These are phyloP conservation scores for Sphinx pinastri DNA, from an alignment of 2,888 invertebrate species.

Conservation along the genomic window DNA sequence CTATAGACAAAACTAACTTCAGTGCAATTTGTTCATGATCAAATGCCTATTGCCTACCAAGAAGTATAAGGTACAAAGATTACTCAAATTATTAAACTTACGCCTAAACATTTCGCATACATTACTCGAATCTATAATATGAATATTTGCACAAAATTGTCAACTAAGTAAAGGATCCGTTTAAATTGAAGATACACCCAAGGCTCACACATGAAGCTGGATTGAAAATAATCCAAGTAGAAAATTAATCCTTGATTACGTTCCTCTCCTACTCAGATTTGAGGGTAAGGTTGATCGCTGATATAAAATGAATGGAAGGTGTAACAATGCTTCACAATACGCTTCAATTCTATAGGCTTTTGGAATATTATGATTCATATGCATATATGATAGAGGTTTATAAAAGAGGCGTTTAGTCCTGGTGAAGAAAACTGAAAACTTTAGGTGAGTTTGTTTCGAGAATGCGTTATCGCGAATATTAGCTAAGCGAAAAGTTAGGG, in stretches of 20 bases:
- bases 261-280: slow-evolving; percentile 63
- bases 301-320: slow-evolving; percentile 45
- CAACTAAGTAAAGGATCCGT: slow-evolving; percentile 59
- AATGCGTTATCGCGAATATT: no score
- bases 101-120: background rate
- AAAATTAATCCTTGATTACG: slow-evolving; percentile 84
- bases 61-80: no score
- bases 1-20: no score
- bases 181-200: slow-evolving; percentile 73
- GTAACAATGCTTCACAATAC: slow-evolving; percentile 5
- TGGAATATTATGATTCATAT: background rate
- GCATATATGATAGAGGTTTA: background rate
- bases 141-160: slow-evolving; percentile 55
- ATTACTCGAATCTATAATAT: slow-evolving; percentile 33
- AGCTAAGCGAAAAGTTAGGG: no score
- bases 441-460: no score
- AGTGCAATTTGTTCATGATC: no score
- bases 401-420: background rate
- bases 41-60: no score
- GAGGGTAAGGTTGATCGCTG: slow-evolving; percentile 49
- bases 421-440: background rate
- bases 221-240: slow-evolving; percentile 83
- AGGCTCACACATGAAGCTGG: slow-evolving; percentile 73
- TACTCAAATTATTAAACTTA: background rate
- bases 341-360: background rate